Evolutionary conservation across 2,113 vertebrate species (phyloP), one percentile per base, ranked within the genome.

Genomic region (Leucopsar rothschildi): DNA sequence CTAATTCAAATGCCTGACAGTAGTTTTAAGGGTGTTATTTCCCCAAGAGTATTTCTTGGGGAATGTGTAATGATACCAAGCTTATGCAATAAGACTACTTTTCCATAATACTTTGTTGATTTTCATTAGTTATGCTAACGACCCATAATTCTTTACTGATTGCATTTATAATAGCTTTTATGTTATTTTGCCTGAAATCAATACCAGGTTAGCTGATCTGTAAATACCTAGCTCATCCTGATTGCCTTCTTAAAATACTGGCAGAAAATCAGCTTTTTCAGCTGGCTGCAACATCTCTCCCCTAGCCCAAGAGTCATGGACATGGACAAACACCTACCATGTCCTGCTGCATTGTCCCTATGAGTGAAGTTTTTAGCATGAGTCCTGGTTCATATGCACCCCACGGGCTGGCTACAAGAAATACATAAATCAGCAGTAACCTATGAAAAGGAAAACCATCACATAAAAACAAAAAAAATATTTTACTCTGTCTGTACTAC

Each of bases 121-220:
- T 89, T 89, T 63, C 27, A 15, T 91, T 87, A 65, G 50, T 92
- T 96, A 31, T 44, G 19, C 65, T 82, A n/a, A 42, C 14, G 52
- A 72, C 19, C 37, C 47, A 59, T 82, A 72, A 63, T 89, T 94
- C 53, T 92, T 92, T 65, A 53, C 69, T 91, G 70, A 55, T 91
- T 73, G 50, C 27, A 25, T 77, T 72, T 95, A 45, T 85, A 89
- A 55, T 40, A 82, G 49, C 55, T 79, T 95, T 80, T 69, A 64
- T 25, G 14, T 79, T 87, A 77, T 72, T 85, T 93, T 94, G 45
- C 33, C 27, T 60, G n/a, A 88, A 95, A 87, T 93, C 73, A 85
- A 55, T 95, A 69, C 27, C 23, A 55, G 47, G 19, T 79, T 69
- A 89, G 66, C 45, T 82, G 40, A 50, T 79, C 29, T 92, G 53